Evolutionary conservation across 2,797 vertebrate genomes (phyloP).

Genomic region (Psittacula derbiana): DNA sequence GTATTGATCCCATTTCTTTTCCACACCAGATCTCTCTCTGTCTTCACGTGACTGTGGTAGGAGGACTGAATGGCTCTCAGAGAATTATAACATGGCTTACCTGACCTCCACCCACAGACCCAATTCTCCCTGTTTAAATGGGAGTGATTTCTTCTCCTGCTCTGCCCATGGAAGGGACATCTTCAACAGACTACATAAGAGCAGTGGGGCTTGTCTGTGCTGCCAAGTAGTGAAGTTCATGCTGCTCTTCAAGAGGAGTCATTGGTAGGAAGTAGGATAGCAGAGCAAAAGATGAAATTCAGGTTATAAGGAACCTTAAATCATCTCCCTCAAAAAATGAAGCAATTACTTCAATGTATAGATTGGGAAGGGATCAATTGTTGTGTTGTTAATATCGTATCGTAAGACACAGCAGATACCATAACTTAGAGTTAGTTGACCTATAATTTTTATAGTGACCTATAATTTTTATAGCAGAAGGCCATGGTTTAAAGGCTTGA

Average conservation of each 20-base stretch:
- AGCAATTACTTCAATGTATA: not conserved
- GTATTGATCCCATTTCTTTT: not conserved
- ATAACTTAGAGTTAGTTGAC: not conserved
- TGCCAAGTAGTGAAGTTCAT: not conserved
- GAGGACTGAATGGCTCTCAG: not conserved
- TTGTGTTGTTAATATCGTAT: not conserved
- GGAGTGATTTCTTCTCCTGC: not conserved
- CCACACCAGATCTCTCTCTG: not conserved
- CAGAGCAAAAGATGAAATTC: not conserved
- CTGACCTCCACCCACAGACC: not conserved
- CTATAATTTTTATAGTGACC: not conserved
- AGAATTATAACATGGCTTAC: not conserved
- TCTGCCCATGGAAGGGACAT: not conserved
- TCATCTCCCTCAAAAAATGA: not conserved
- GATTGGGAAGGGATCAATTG: not conserved
- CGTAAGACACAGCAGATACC: not conserved
- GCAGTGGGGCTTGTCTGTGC: not conserved
- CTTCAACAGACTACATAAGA: not conserved
- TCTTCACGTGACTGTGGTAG: accelerated
- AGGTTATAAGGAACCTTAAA: not conserved
- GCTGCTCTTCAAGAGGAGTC: not conserved
- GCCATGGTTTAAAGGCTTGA: not conserved
- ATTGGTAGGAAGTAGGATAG: not conserved
- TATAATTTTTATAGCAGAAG: not conserved
- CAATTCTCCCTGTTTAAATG: not conserved